Conservation (phyloP, 2,797 vertebrate species). For the Poliocrania exsul region DNA sequence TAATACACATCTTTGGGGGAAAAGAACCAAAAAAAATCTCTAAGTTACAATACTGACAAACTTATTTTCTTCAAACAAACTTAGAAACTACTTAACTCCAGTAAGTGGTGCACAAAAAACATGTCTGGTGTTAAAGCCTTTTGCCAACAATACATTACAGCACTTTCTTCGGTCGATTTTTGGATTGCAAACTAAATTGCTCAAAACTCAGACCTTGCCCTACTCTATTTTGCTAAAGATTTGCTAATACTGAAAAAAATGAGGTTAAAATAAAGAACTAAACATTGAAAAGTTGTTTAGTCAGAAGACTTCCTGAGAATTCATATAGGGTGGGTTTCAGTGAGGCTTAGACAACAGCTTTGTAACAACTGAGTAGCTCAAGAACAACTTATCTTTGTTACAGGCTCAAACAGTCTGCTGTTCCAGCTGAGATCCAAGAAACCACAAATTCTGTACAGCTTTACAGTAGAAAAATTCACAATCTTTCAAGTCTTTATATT, state of each 20-base stretch:
- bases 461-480: background rate
- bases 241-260: fast-evolving
- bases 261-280: background rate
- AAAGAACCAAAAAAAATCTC: background rate
- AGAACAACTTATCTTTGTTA: background rate
- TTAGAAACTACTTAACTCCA: background rate
- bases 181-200: background rate
- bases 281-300: background rate
- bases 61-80: background rate
- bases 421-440: background rate
- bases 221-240: background rate
- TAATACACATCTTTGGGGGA: fast-evolving
- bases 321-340: background rate
- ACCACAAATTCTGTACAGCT: background rate
- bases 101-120: background rate
- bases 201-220: background rate
- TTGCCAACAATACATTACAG: background rate
- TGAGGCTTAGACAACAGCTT: background rate
- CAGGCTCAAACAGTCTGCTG: background rate
- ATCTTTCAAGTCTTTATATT: background rate
- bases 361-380: background rate
- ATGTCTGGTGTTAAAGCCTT: background rate
- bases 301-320: background rate
- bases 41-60: fast-evolving
- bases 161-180: background rate